Base-by-base conservation (phyloP, 2,888 invertebrate species). In the Cheilosia impressa region DNA sequence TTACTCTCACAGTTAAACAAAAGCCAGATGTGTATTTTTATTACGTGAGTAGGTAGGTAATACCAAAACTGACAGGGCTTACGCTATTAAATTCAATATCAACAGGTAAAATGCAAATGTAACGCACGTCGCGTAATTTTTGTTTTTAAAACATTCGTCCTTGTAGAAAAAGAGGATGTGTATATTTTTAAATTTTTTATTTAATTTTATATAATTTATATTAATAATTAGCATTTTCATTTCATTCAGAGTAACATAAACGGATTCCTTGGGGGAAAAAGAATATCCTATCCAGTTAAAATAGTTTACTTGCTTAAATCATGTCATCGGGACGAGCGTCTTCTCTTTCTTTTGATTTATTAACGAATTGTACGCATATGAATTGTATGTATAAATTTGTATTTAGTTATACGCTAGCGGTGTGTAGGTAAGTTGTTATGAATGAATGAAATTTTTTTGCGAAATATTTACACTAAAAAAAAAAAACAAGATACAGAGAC, bases 141-240 rank as follows among this genome's bases (percentile, higher is more conserved):
- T 27, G 5, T 5, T 27, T 5, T 24, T 24, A 2, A 5, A 0
- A 27, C 27, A 27, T 27, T 6, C 27, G 0, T 27, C 6, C 6
- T 27, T 27, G 27, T 27, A n/a, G n/a, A n/a, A n/a, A n/a, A n/a
- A n/a, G n/a, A n/a, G n/a, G n/a, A n/a, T n/a, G n/a, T n/a, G n/a
- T n/a, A n/a, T 19, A 22, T 50, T 24, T 50, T 19, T 43, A 3
- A 53, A 3, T 77, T 69, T 55, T 77, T 84, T 75, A 75, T 84
- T 84, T 65, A 75, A 41, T 73, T 75, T 63, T 68, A 69, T 68
- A 69, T 79, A 79, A 79, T 83, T 83, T 79, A 79, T 78, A 62
- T 73, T 75, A 69, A 60, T 69, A 75, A 63, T 75, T 65, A 79
- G 57, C 66, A 62, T 72, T 72, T 68, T 55, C 24, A 55, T 45